Percentiles rank a stretch among this genome's conserved stretches.
phyloP scores from a whole-genome alignment of 2,888 invertebrate genomes.

The Caradrina kadenii region DNA sequence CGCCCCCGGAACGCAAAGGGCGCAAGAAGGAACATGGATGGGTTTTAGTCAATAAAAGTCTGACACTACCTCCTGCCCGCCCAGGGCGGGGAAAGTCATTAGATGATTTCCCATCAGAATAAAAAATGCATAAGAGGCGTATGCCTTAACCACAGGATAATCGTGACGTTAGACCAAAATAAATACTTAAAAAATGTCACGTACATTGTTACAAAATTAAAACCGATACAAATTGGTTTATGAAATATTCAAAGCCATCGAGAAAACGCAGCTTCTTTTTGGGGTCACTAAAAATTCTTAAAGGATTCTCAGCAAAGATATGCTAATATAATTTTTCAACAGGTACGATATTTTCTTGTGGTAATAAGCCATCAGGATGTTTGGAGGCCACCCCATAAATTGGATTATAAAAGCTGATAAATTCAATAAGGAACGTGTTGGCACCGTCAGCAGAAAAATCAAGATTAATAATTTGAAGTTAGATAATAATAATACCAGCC shows the following conservation, averaged over 20 bases:
- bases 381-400: slow-evolving; percentile 60
- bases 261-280: background rate
- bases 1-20: no score
- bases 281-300: background rate
- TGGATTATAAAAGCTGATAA: slow-evolving; percentile 65
- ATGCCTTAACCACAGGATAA: no score
- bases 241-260: slow-evolving; percentile 1
- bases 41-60: no score
- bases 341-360: slow-evolving; percentile 7
- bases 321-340: slow-evolving; percentile 11
- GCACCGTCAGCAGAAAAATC: slow-evolving; percentile 45
- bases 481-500: no score
- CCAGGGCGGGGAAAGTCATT: no score
- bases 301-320: background rate
- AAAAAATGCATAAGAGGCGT: no score
- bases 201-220: no score
- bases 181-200: background rate
- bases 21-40: no score
- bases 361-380: slow-evolving; percentile 45
- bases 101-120: no score
- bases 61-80: no score
- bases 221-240: background rate
- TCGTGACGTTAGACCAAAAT: no score
- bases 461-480: background rate
- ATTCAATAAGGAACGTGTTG: slow-evolving; percentile 62